Conservation (phyloP, 1,140 invertebrate genomes). For the Tribolium castaneum region DNA sequence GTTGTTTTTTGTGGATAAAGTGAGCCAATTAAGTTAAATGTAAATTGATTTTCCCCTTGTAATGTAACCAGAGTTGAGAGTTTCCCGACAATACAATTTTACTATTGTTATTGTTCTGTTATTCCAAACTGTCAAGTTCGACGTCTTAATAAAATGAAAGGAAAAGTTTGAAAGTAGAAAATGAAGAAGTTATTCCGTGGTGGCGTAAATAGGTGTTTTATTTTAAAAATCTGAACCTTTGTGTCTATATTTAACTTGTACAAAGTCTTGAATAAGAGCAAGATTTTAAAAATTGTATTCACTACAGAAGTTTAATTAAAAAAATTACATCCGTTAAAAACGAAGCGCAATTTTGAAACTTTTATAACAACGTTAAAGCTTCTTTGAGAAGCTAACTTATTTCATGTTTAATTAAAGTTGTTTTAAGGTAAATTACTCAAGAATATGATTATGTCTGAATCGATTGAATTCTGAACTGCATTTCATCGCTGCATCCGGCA, state of each 20-base stretch:
- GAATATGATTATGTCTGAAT: background rate
- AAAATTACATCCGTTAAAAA: conserved; percentile 21
- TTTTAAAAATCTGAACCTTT: background rate
- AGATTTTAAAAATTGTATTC: background rate
- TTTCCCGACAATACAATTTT: too few relatives aligned
- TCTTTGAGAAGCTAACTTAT: conserved; percentile 11
- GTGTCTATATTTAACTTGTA: background rate
- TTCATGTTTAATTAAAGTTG: conserved; percentile 27
- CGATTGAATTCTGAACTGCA: background rate
- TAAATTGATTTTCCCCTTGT: too few relatives aligned
- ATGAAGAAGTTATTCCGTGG: background rate
- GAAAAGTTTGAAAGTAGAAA: background rate
- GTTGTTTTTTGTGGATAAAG: too few relatives aligned
- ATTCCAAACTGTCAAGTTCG: background rate
- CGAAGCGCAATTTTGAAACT: conserved; percentile 6
- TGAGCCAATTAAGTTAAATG: too few relatives aligned
- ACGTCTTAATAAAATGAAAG: background rate
- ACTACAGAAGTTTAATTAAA: conserved; percentile 18
- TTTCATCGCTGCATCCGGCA: background rate
- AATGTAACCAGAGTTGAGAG: too few relatives aligned
- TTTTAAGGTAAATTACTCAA: conserved; percentile 2
- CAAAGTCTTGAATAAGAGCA: background rate
- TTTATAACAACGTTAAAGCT: conserved; percentile 18
- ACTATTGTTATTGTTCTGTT: background rate
- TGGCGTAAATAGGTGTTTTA: background rate